A percentile compares a stretch with the other conserved stretches of the same genome.
Evolutionary conservation across 2,888 invertebrate genomes (phyloP).

Genomic region (Noctua fimbriata): DNA sequence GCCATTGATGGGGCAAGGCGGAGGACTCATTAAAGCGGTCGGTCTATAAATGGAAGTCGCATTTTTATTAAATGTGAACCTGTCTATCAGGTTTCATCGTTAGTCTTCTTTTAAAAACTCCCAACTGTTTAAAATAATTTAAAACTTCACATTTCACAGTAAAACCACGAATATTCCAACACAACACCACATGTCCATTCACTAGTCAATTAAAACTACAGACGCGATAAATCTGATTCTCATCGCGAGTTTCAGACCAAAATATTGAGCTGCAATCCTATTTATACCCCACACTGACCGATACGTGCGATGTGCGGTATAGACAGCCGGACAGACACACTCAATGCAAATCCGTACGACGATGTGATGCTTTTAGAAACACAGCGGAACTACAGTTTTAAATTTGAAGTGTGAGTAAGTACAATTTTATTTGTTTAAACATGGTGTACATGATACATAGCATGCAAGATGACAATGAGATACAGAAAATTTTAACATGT

Average conservation of each 20-base stretch:
- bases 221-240: background rate
- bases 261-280: slow-evolving; percentile 33
- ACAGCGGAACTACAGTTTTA: slow-evolving; percentile 2
- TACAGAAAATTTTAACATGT: no score
- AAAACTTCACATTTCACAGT: background rate
- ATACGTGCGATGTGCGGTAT: slow-evolving; percentile 3
- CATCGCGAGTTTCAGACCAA: background rate
- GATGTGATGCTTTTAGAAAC: slow-evolving; percentile 24
- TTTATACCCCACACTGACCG: slow-evolving; percentile 27
- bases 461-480: no score
- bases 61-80: background rate
- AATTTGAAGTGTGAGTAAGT: background rate
- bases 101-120: background rate
- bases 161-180: background rate
- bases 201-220: background rate
- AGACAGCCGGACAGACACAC: slow-evolving; percentile 8
- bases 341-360: slow-evolving; percentile 26
- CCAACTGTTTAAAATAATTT: background rate
- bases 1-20: no score
- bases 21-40: no score
- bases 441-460: no score
- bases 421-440: no score
- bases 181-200: background rate
- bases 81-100: background rate
- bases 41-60: background rate